Percentiles rank a stretch among this genome's conserved stretches.
Evolutionary conservation across 2,797 vertebrate genomes (phyloP).

Genomic region (Dromococcyx pavoninus): DNA sequence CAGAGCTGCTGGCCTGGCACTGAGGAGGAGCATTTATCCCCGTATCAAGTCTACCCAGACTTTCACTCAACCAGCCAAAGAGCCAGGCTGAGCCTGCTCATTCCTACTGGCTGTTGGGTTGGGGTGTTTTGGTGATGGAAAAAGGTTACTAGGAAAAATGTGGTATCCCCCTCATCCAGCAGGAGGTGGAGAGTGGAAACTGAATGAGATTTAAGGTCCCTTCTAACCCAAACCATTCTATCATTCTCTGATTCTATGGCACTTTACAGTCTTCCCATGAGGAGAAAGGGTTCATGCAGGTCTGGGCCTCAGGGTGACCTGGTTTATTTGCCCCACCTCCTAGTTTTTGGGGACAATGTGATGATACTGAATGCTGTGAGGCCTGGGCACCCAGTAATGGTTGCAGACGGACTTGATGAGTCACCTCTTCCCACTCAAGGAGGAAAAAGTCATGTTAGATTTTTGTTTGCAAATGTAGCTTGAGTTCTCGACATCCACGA

Average conservation of each 20-base stretch:
- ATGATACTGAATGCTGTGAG: neutral
- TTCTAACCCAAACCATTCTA: no score
- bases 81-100: neutral
- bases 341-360: neutral
- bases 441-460: slow-evolving; percentile 29
- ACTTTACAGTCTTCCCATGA: neutral
- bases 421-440: neutral
- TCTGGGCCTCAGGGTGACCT: neutral
- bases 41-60: neutral
- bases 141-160: neutral
- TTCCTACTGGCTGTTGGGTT: neutral
- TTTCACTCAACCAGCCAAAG: neutral
- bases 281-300: neutral
- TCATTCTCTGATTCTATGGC: neutral
- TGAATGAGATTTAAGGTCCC: no score
- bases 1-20: neutral
- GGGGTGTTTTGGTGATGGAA: neutral
- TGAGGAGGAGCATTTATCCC: neutral
- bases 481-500: neutral
- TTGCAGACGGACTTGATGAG: neutral
- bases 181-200: no score
- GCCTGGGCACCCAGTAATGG: neutral
- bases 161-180: neutral
- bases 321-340: neutral
- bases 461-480: neutral